These are phyloP conservation scores for Bicyclus anynana DNA, from an alignment of 1,140 invertebrate genomes.

Conservation along the genomic window DNA sequence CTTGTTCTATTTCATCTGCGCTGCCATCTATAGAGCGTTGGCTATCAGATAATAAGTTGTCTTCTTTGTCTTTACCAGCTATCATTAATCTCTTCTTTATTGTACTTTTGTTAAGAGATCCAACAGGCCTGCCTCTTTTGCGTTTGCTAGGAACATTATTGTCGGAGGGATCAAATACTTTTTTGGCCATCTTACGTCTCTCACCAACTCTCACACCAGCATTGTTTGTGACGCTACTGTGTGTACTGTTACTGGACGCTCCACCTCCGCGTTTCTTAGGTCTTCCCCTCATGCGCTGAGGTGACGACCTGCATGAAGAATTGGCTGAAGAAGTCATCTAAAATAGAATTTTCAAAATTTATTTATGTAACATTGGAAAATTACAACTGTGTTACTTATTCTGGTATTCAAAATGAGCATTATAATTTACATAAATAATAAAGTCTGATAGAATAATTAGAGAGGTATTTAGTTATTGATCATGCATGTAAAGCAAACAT, in stretches of 20 bases:
- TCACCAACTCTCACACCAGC: constrained; percentile 66
- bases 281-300: constrained; percentile 62
- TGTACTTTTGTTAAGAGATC: constrained; percentile 78
- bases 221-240: constrained; percentile 55
- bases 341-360: constrained; percentile 20
- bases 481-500: too few species aligned
- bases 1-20: constrained; percentile 64
- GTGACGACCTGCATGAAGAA: constrained; percentile 71
- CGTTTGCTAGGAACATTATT: constrained; percentile 82
- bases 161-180: constrained; percentile 89
- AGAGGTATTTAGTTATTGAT: too few species aligned
- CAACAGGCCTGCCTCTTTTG: constrained; percentile 80
- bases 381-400: neutral
- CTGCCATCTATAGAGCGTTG: constrained; percentile 71
- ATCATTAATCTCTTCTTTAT: constrained; percentile 71
- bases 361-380: too few species aligned
- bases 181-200: constrained; percentile 80
- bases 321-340: constrained; percentile 74
- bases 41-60: constrained; percentile 53
- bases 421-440: too few species aligned
- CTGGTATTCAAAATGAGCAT: neutral
- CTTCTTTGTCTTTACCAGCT: constrained; percentile 48
- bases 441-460: too few species aligned
- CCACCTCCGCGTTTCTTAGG: constrained; percentile 57
- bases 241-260: constrained; percentile 53